Evolutionary conservation across 2,888 invertebrate genomes (phyloP), one percentile per base, ranked within the genome.

Genomic region (Acanthopleura granulata): DNA sequence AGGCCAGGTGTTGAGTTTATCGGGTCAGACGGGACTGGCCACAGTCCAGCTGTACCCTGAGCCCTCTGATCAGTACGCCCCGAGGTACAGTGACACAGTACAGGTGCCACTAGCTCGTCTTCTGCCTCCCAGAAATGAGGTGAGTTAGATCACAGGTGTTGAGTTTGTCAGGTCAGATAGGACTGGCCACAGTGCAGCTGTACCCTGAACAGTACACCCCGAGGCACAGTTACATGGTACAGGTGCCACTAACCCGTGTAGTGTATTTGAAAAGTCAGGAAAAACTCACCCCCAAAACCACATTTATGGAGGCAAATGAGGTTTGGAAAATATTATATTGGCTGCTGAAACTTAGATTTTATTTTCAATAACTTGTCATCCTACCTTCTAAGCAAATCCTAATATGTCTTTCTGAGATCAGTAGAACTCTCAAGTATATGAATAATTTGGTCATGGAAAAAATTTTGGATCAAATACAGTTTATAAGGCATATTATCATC

Each of bases 11-110:
- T 72, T 86, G 25, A 85, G 83, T 76, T 84, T 90, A 66, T 88
- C 89, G 0, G 89, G 89, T 73, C 87, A 87, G 80, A 87, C 88
- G 9, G 89, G 89, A 9, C 82, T 88, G 78, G 90, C 87, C 18
- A 86, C 85, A 0, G 83, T 89, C 9, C 80, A 83, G 62, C 83
- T 89, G 40, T 83, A 83, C 70, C 80, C 85, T 16, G 84, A 83
- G 22, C 77, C 78, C 6, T 82, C 82, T 9, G 81, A 79, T n/a
- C 73, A 76, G 11, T 74, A 74, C n/a, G 78, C 86, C 6, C 81
- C 88, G 0, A 79, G 86, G 70, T 89, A 85, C 80, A 83, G 84
- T 76, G 87, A 89, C 77, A 83, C 83, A 0, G 81, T 90, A 74
- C 85, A 89, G 75, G 87, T 89, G 12, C 89, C 90, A 6, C 71